phyloP scores from a whole-genome alignment of 2,113 vertebrate species.

The Zeus faber region DNA sequence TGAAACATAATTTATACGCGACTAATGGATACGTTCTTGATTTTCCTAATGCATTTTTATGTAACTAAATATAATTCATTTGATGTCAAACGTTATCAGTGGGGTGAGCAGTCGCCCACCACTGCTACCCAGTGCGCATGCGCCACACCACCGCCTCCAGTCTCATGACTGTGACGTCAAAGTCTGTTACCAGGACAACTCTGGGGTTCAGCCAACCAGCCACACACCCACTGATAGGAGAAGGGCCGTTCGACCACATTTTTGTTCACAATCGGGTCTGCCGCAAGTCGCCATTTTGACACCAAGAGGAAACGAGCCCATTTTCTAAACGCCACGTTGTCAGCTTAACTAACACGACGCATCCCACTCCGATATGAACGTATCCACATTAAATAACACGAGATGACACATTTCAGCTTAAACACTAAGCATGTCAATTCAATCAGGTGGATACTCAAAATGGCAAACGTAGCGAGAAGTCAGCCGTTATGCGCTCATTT shows the following conservation, averaged over 20 bases:
- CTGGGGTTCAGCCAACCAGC: neutral
- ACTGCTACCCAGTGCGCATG: neutral
- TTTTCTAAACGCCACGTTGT: conserved; percentile 40
- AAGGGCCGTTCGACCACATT: too few species aligned
- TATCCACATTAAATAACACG: too few species aligned
- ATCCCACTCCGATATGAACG: too few species aligned
- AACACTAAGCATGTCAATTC: too few species aligned
- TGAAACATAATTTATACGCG: neutral
- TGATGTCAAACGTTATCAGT: neutral
- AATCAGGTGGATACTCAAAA: too few species aligned
- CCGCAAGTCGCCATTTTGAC: conserved; percentile 63
- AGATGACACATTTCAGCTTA: too few species aligned
- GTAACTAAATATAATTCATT: neutral
- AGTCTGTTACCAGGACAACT: neutral
- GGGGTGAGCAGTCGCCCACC: neutral
- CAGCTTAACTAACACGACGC: too few species aligned
- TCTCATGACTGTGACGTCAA: conserved; percentile 51
- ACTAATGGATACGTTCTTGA: neutral
- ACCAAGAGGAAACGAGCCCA: conserved; percentile 26
- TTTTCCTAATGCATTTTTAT: neutral
- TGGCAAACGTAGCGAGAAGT: too few species aligned
- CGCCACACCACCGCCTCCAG: neutral
- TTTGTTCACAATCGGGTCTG: too few species aligned
- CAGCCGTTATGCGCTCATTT: too few species aligned
- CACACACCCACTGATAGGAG: neutral